Evolutionary conservation across 2,113 vertebrate genomes (phyloP).

Genomic region (Ammodytes marinus): DNA sequence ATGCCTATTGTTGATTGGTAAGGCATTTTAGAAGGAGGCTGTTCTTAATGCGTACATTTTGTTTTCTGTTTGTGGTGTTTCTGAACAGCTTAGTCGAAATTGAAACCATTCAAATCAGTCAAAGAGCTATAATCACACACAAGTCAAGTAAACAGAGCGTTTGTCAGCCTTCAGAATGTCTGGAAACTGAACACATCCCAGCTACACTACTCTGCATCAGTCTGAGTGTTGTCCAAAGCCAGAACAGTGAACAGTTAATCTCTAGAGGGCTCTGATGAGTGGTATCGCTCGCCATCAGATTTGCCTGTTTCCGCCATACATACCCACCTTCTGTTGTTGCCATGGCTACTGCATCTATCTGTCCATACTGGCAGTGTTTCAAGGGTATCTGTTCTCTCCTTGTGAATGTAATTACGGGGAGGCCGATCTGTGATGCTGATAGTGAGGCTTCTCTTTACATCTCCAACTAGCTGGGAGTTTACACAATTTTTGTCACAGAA

Average conservation of each 20-base stretch:
- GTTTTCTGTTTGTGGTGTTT: constrained; percentile 10
- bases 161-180: constrained; percentile 10
- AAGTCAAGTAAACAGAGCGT: constrained; percentile 10
- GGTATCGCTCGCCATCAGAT: constrained; percentile 69
- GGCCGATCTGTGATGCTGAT: constrained; percentile 73
- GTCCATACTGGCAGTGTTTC: constrained; percentile 73
- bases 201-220: constrained; percentile 10
- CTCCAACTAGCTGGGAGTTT: constrained; percentile 42
- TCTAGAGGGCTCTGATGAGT: constrained; percentile 68
- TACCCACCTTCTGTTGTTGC: constrained; percentile 73
- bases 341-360: constrained; percentile 76
- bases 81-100: constrained; percentile 9
- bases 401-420: constrained; percentile 80
- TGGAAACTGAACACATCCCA: constrained; percentile 18
- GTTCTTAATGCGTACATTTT: background rate
- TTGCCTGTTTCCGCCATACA: constrained; percentile 67
- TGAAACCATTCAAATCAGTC: constrained; percentile 11
- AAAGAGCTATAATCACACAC: background rate
- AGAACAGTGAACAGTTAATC: constrained; percentile 46
- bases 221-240: constrained; percentile 45
- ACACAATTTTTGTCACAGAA: constrained; percentile 41
- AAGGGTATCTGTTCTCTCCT: constrained; percentile 77
- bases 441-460: constrained; percentile 47
- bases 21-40: background rate
- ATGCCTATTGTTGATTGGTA: constrained; percentile 18